Conservation (phyloP, 2,113 vertebrate genomes). For the Orycteropus afer region DNA sequence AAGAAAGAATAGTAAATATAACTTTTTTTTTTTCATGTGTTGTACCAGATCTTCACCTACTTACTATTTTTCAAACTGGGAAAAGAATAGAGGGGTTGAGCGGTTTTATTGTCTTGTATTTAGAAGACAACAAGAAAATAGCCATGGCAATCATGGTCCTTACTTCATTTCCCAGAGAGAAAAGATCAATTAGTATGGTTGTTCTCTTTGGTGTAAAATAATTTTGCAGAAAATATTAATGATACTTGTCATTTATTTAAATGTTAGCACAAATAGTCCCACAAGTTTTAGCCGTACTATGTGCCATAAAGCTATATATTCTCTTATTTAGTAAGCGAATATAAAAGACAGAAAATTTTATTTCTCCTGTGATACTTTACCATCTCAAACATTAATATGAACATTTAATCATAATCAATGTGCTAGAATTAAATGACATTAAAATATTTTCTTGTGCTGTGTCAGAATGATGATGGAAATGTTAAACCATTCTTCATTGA, state of each 20-base stretch:
- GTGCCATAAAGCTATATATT: not conserved
- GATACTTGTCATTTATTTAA: not conserved
- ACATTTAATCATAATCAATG: slow-evolving; percentile 7
- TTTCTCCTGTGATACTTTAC: not conserved
- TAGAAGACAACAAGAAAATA: slow-evolving; percentile 26
- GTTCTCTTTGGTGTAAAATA: not conserved
- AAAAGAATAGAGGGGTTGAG: not conserved
- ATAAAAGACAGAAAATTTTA: not conserved
- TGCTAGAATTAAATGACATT: not conserved
- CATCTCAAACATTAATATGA: slow-evolving; percentile 34
- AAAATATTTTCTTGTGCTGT: slow-evolving; percentile 7
- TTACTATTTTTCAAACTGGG: slow-evolving; percentile 27
- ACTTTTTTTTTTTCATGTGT: not conserved
- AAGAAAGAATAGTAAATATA: slow-evolving; percentile 44
- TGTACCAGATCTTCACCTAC: not conserved
- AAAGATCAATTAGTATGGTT: not conserved
- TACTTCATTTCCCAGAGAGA: not conserved
- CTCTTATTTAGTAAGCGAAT: slow-evolving; percentile 38
- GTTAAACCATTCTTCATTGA: not conserved
- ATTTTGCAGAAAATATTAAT: slow-evolving; percentile 6
- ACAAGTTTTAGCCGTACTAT: not conserved
- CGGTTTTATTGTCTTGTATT: not conserved
- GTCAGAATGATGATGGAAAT: slow-evolving; percentile 29
- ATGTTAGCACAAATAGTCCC: not conserved
- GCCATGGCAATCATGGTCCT: not conserved